Base-by-base conservation (phyloP, 2,113 vertebrate species). In the Tenrec ecaudatus region DNA sequence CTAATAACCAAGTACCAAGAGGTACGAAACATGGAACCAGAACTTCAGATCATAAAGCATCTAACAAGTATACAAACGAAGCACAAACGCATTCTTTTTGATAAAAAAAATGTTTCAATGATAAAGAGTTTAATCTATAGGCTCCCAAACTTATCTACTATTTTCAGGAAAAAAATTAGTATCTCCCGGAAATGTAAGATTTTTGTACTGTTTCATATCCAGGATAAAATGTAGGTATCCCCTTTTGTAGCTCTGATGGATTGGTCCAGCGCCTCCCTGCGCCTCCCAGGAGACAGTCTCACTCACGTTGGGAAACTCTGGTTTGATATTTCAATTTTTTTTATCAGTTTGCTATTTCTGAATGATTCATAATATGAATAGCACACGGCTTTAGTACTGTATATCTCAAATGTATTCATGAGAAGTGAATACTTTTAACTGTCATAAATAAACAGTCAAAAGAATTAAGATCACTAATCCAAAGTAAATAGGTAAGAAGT, bases 1-100 rank as follows among this genome's bases (percentile, higher is more conserved):
- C 29, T 91, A 86, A 91, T 66, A 93, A 31, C 3, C 15, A 80
- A 91, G 16, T 68, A 86, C 83, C n/a, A 87, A 84, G 31, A 92
- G 82, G 89, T 22, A 91, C 1, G 31, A 16, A 90, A 38, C 10
- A 29, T 68, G n/a, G 12, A 92, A 88, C 60, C 31, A 88, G 5
- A 75, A 2, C 53, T 89, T n/a, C 69, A 8, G 83, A 66, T 94
- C 76, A 88, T n/a, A 94, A 88, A 82, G 25, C 33, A 58, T 33
- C 47, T 86, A 82, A 77, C 1, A 14, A 43, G 79, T 12, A 76
- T 80, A 92, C 29, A 86, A 76, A 60, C 17, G 31, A 36, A 90
- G 29, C 71, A 86, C 23, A 60, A 71, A 82, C 40, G 78, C 75
- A 77, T 25, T 68, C 20, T 53, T 53, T n/a, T 15, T 62, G 22